Evolutionary conservation across 1,140 invertebrate species (phyloP).

Genomic region (Macrocentrus cingulum): DNA sequence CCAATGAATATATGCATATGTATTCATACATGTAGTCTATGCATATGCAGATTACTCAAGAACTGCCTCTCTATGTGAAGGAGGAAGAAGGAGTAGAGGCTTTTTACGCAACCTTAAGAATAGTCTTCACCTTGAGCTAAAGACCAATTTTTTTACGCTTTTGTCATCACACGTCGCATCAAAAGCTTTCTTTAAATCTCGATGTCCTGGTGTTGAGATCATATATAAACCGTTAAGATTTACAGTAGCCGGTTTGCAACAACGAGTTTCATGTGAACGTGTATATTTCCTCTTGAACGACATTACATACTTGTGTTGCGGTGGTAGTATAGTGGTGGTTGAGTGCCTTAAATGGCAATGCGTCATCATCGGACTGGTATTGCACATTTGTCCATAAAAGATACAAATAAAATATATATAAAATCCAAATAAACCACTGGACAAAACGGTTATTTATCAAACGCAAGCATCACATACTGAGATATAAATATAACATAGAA

Average conservation of each 20-base stretch:
- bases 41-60: constrained; percentile 11
- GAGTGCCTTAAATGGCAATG: constrained; percentile 28
- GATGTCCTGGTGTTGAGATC: constrained; percentile 1
- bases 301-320: constrained; percentile 5
- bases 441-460: too few relatives aligned
- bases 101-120: constrained; percentile 2
- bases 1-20: background rate
- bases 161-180: background rate
- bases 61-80: background rate
- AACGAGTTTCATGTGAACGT: background rate
- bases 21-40: background rate
- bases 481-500: too few relatives aligned
- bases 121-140: constrained; percentile 16
- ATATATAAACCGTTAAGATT: constrained; percentile 19
- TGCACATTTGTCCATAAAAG: constrained; percentile 10
- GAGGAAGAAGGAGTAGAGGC: constrained; percentile 1
- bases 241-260: constrained; percentile 14
- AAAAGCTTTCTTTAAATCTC: background rate
- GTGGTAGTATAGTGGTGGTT: too few relatives aligned
- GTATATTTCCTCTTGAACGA: constrained; percentile 5
- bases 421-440: too few relatives aligned
- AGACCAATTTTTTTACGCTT: background rate
- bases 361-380: constrained; percentile 20
- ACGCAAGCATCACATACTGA: too few relatives aligned
- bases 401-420: background rate